Conservation (phyloP, 2,113 vertebrate species). For the Pongo pygmaeus region DNA sequence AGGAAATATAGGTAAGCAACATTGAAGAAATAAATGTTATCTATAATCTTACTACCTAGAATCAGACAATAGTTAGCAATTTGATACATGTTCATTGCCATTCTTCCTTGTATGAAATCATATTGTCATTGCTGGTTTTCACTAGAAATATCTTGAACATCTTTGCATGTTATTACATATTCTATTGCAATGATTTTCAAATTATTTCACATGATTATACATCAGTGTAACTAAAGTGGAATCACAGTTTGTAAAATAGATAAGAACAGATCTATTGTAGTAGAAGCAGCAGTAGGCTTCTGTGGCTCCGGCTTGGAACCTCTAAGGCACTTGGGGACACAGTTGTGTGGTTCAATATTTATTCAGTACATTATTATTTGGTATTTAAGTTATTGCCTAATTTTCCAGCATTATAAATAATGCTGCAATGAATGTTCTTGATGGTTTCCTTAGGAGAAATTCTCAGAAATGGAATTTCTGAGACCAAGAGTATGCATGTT, state of each 20-base stretch:
- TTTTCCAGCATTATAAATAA: not conserved
- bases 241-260: not conserved
- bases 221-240: not conserved
- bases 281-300: not conserved
- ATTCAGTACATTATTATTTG: not conserved
- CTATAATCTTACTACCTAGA: not conserved
- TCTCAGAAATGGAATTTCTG: slow-evolving; percentile 6
- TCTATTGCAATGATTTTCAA: not conserved
- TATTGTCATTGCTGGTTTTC: not conserved
- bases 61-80: not conserved
- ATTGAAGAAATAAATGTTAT: not conserved
- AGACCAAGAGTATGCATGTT: not conserved
- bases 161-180: not conserved
- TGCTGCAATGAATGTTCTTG: not conserved
- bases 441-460: not conserved
- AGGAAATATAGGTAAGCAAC: not conserved
- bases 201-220: not conserved
- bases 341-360: not conserved
- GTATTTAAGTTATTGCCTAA: not conserved
- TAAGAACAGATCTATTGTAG: not conserved
- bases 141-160: not conserved
- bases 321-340: not conserved
- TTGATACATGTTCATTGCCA: not conserved
- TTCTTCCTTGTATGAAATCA: not conserved
- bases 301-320: not conserved